Conservation (phyloP, 2,888 invertebrate species). For the Tethea ocularis region DNA sequence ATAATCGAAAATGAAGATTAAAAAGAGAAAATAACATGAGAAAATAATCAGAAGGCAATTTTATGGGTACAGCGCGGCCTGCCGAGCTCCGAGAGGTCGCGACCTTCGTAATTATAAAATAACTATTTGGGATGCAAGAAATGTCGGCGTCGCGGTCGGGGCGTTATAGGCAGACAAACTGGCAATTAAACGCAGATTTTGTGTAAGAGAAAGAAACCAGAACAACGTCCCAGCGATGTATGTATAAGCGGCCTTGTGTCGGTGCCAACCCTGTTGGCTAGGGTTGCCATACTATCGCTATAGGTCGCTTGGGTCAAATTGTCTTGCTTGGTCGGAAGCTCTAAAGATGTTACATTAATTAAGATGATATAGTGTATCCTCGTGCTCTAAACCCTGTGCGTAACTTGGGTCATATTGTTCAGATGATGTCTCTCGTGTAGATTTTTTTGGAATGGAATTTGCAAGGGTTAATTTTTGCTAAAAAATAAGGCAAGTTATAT, state of each 20-base stretch:
- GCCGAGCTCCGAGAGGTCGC: not conserved
- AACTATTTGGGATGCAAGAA: not conserved
- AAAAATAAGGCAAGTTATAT: not conserved
- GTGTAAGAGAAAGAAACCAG: slow-evolving; percentile 2
- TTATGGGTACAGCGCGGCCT: not conserved
- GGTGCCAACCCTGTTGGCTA: slow-evolving; percentile 4
- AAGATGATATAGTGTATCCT: not conserved
- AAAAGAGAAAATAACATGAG: not conserved
- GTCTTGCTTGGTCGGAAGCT: not conserved
- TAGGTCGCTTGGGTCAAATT: not conserved
- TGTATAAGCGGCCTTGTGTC: not conserved
- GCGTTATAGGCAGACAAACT: not conserved
- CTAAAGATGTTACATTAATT: not conserved
- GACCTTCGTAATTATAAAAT: not conserved
- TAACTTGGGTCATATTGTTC: not conserved
- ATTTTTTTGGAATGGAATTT: too few species aligned
- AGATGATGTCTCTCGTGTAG: not conserved
- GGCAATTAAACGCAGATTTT: not conserved
- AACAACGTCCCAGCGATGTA: not conserved
- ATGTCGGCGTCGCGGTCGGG: too few species aligned
- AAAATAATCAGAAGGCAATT: not conserved
- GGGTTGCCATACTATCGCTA: not conserved
- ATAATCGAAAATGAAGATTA: not conserved
- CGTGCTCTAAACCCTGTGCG: not conserved
- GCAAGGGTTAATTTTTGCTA: too few species aligned